Base-by-base conservation (phyloP, 2,113 vertebrate species). In the Lophotis ruficrista region DNA sequence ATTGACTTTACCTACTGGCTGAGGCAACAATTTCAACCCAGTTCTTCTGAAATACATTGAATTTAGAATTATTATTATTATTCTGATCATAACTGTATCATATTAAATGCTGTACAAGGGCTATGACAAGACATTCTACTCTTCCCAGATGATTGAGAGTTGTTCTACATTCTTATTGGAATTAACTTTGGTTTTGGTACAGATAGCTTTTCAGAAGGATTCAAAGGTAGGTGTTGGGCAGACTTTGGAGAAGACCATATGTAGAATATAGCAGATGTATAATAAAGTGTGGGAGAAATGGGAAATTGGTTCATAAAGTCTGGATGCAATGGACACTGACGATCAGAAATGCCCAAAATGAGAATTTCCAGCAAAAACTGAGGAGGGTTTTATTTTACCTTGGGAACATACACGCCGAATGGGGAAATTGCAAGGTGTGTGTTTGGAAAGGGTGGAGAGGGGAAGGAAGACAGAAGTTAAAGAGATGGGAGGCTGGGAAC, bases 311-410 rank as follows among this genome's bases (percentile, higher is more conserved):
- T 14, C 56, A 18, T 22, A n/a, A 61, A 35, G 56, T 65, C 21
- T 66, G 47, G 5, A 17, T 81, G 33, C 0, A 1, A n/a, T 45
- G 37, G 12, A n/a, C 25, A 17, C 5, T 7, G 18, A 33, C 47
- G 12, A 35, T 37, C 25, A 60, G 28, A 65, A 6, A 47, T 7
- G 3, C 4, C 4, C 18, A 27, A 57, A 61, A 5, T 2, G 28
- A 51, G 12, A 11, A 35, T 7, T 38, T 60, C 12, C 47, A 71
- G 13, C 7, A 35, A 50, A 79, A 31, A 48, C 20, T n/a, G 15
- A 57, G 21, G 25, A 58, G 18, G 21, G 14, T 2, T 50, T 43
- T 19, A 9, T 50, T 70, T 75, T 51, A 23, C 50, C n/a, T 60
- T 38, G 28, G 41, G 17, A 70, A 45, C 6, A n/a, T 24, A 22